These are phyloP conservation scores for Cherax quadricarinatus DNA, from an alignment of 1,140 invertebrate species.

Conservation along the genomic window DNA sequence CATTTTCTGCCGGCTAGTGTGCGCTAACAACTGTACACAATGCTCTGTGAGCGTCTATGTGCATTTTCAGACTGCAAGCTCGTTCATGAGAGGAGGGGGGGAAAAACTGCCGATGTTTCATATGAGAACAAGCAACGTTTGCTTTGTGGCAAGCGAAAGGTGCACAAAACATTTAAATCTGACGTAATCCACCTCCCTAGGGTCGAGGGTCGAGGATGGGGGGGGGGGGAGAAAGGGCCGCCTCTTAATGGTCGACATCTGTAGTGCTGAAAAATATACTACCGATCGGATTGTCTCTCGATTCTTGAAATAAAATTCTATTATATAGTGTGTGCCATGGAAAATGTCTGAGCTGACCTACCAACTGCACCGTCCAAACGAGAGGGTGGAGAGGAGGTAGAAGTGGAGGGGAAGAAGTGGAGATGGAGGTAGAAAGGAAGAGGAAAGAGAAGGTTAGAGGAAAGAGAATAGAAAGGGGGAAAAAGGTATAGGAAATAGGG, in stretches of 20 bases:
- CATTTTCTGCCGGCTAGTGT: too few relatives aligned
- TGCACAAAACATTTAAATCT: slow-evolving; percentile 3
- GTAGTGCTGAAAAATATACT: background rate
- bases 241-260: background rate
- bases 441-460: background rate
- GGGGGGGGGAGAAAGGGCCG: background rate
- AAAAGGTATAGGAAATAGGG: background rate
- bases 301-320: background rate
- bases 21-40: background rate
- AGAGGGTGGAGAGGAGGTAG: background rate
- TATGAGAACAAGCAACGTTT: background rate
- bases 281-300: background rate
- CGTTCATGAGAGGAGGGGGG: background rate
- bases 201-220: background rate
- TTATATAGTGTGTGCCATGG: background rate
- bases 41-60: background rate
- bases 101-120: background rate
- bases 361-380: background rate
- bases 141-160: background rate
- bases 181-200: slow-evolving; percentile 8
- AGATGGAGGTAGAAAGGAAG: background rate
- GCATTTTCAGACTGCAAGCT: background rate
- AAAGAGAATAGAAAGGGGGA: background rate
- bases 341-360: background rate
- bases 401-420: background rate